A percentile compares a stretch with the other conserved stretches of the same genome.
Evolutionary conservation across 2,113 vertebrate genomes (phyloP).

Genomic region (Romanogobio albipinnatus): DNA sequence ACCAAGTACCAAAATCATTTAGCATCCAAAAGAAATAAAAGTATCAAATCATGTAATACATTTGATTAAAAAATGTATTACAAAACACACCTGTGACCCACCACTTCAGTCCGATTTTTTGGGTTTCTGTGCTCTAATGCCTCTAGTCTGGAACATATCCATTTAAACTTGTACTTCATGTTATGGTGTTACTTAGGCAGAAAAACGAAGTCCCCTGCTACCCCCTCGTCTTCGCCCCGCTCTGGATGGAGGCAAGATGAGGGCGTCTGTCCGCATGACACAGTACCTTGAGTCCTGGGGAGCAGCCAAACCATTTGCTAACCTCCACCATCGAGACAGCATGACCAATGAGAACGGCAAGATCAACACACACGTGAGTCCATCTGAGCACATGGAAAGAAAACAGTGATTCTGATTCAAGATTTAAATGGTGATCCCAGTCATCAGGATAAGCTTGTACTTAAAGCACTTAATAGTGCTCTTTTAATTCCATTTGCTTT

Average conservation of each 20-base stretch:
- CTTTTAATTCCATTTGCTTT: neutral
- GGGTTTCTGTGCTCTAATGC: neutral
- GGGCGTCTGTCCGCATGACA: constrained; percentile 96
- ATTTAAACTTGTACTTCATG: neutral
- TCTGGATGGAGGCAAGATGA: constrained; percentile 91
- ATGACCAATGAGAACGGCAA: constrained; percentile 97
- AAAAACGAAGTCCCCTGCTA: constrained; percentile 89
- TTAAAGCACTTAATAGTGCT: neutral
- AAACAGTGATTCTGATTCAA: neutral
- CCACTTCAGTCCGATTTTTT: neutral
- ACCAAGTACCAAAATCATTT: neutral
- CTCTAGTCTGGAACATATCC: neutral
- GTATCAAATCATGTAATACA: neutral
- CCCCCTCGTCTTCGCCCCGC: constrained; percentile 84
- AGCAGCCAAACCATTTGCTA: constrained; percentile 97
- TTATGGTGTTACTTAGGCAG: constrained; percentile 76
- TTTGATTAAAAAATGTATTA: neutral
- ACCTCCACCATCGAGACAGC: constrained; percentile 94
- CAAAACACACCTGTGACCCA: neutral
- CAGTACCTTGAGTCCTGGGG: constrained; percentile 98
- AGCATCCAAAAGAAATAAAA: neutral
- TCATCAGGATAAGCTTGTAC: neutral
- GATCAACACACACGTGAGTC: constrained; percentile 91
- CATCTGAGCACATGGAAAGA: neutral
- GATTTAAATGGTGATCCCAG: neutral